These are phyloP conservation scores for Erebia palarica DNA, from an alignment of 2,888 invertebrate genomes.

Conservation along the genomic window DNA sequence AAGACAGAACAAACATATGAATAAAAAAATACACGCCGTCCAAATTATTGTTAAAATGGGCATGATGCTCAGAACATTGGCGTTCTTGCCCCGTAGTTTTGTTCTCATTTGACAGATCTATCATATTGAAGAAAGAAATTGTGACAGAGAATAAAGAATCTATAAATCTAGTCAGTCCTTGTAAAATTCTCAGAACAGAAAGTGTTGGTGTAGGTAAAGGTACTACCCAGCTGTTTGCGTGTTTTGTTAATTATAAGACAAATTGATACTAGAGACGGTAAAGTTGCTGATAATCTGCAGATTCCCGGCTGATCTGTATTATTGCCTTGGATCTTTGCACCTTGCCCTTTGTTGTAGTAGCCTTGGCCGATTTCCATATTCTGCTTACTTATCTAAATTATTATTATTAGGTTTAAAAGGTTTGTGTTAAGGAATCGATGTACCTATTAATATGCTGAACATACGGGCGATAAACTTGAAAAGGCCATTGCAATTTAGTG, in stretches of 20 bases:
- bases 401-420: conserved; percentile 51
- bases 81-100: no score
- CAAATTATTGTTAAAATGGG: no score
- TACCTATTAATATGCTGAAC: conserved; percentile 11
- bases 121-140: no score
- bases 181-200: no score
- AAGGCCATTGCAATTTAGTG: conserved; percentile 12
- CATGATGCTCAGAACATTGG: no score
- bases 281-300: conserved; percentile 40
- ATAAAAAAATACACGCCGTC: no score
- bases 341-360: conserved; percentile 48
- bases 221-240: not conserved
- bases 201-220: not conserved
- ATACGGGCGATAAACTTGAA: conserved; percentile 54
- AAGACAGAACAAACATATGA: no score
- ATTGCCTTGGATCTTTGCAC: conserved; percentile 35
- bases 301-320: conserved; percentile 35
- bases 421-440: conserved; percentile 28
- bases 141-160: no score
- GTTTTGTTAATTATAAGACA: not conserved
- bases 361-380: conserved; percentile 63
- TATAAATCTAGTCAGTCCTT: no score
- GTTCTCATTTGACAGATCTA: no score
- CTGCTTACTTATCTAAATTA: conserved; percentile 49
- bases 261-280: conserved; percentile 29